Percentiles rank a stretch among this genome's conserved stretches.
phyloP scores from a whole-genome alignment of 2,797 vertebrate species.

The Sylvilagus floridanus region DNA sequence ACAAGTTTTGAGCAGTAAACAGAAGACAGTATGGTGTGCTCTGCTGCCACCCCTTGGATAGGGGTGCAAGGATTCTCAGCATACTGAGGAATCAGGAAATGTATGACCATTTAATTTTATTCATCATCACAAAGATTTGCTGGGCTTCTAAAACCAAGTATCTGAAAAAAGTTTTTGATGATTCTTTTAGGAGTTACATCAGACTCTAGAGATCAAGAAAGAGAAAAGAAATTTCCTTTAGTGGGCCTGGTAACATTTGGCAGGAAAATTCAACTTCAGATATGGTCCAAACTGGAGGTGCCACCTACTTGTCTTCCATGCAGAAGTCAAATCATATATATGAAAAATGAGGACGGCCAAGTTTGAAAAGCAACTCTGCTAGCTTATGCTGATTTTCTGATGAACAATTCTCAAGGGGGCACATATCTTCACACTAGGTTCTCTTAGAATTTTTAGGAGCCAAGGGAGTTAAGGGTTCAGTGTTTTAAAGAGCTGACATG shows the following conservation, averaged over 20 bases:
- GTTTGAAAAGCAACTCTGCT: constrained; percentile 44
- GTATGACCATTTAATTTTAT: background rate
- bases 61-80: constrained; percentile 27
- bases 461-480: constrained; percentile 5
- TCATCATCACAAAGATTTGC: constrained; percentile 25
- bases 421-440: background rate
- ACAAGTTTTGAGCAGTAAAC: background rate
- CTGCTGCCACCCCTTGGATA: constrained; percentile 70
- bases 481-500: constrained; percentile 37
- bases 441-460: constrained; percentile 10
- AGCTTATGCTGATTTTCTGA: constrained; percentile 25
- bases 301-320: background rate
- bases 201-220: constrained; percentile 15
- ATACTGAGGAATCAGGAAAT: constrained; percentile 15
- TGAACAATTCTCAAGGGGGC: background rate
- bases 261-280: constrained; percentile 40
- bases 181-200: constrained; percentile 12
- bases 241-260: background rate
- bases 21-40: constrained; percentile 33
- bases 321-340: background rate
- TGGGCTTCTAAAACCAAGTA: constrained; percentile 35
- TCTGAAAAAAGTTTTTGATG: background rate
- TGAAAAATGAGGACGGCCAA: background rate
- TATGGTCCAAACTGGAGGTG: background rate
- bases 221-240: constrained; percentile 1